Base-by-base conservation (phyloP, 2,888 invertebrate genomes). In the Hydraecia micacea region DNA sequence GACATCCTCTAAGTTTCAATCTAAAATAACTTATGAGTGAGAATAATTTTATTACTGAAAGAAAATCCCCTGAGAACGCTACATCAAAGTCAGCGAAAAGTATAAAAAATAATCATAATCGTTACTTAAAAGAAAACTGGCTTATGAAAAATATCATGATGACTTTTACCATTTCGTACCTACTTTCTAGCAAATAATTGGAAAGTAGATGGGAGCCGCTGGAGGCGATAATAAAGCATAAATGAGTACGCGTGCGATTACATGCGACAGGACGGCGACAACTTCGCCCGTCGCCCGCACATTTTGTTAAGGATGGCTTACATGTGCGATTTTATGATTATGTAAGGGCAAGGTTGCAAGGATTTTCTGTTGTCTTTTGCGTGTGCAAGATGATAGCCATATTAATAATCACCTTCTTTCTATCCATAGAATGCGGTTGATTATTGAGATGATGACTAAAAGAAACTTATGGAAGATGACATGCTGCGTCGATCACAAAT, bases 191-290 rank as follows among this genome's bases (percentile, higher is more conserved):
- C 72, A 85, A 84, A 90, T 88, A 87, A 90, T 88, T 87, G 83
- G 84, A 87, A 86, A 86, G 83, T 79, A 87, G 86, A 87, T 84
- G 85, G 86, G 82, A 86, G 86, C 84, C 75, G 73, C 80, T 76
- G 88, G 86, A 89, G 90, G 88, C 81, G 90, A 90, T 91, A 91
- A 92, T 93, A 90, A 91, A 89, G 88, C 88, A 90, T 87, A 91
- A 92, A 92, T 91, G 90, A 91, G 80, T 86, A 69, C 81, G 84
- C 81, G 87, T 87, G 87, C 84, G 84, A 88, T 85, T 84, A 84
- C 81, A 46, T 60, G 66, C 80, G 87, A 90, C 90, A 90, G 87
- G 18, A 81, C 76, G 85, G 84, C 84, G 90, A 89, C 90, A 87
- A 85, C 86, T 55, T 21, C 32, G 73, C 91, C 91, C 63, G 65